Conservation (phyloP, 1,140 invertebrate species). For the Phortica variegata region DNA sequence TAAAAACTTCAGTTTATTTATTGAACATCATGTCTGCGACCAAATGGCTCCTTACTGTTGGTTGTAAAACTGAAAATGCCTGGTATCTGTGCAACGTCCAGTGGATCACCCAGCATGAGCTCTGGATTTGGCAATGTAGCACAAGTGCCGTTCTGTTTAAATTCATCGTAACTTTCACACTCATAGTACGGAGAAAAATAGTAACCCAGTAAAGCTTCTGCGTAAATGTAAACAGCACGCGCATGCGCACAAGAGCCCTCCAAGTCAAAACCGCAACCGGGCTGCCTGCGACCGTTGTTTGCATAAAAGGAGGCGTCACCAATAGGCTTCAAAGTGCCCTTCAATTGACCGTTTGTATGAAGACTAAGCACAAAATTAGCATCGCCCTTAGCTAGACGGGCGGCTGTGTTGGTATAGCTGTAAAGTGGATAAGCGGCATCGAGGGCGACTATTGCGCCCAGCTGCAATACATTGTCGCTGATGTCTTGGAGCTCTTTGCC, state of each 20-base stretch:
- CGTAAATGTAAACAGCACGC: constrained; percentile 50
- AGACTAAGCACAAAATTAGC: constrained; percentile 66
- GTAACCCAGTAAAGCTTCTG: constrained; percentile 37
- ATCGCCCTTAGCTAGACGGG: constrained; percentile 60
- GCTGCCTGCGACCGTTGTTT: constrained; percentile 56
- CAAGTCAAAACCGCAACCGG: constrained; percentile 57
- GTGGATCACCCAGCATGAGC: constrained; percentile 19
- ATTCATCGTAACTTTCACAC: constrained; percentile 8
- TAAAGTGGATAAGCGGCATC: constrained; percentile 47
- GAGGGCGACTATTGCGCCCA: constrained; percentile 47
- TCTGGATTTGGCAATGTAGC: neutral
- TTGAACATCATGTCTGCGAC: constrained; percentile 23
- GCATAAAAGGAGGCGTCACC: constrained; percentile 64
- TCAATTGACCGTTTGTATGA: constrained; percentile 64
- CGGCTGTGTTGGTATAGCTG: constrained; percentile 3
- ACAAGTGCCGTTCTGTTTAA: constrained; percentile 5
- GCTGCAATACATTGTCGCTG: constrained; percentile 11
- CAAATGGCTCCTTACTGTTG: constrained; percentile 13
- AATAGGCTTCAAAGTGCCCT: constrained; percentile 58
- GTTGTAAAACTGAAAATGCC: constrained; percentile 24
- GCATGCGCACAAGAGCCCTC: constrained; percentile 52
- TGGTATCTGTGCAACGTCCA: neutral
- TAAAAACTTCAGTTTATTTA: constrained; percentile 13
- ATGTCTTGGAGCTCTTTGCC: constrained; percentile 25
- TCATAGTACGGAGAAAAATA: constrained; percentile 11